Evolutionary conservation across 2,797 vertebrate species (phyloP), one percentile per base, ranked within the genome.

Genomic region (Lutjanus argentimaculatus): DNA sequence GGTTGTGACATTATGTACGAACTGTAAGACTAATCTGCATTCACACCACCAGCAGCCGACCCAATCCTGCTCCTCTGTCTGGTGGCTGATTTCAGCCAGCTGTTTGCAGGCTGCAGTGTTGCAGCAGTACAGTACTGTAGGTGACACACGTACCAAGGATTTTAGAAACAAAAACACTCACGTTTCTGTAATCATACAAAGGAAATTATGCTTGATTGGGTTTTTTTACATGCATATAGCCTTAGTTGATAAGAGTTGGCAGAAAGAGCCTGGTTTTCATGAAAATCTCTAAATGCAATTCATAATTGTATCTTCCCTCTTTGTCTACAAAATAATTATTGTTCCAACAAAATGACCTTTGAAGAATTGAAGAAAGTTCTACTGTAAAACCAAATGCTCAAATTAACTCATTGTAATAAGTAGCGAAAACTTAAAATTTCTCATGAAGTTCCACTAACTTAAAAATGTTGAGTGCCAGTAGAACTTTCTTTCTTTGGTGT

Each of bases 11-110:
- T 83, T 81, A 77, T 76, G 81, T 59, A 72, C 79, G 45, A 82
- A 88, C 64, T 82, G 75, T 67, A 76, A 75, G 0, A 83, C 80
- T 92, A 90, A 92, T 91, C 89, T 89, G 78, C 84, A 77, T 86
- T 91, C 81, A 73, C 77, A 85, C 82, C 76, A 67, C 46, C 73
- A 58, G 51, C 49, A 59, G 51, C 85, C 12, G 56, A 85, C 79
- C 82, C 63, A 68, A 49, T 80, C 69, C 71, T 66, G 70, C 68
- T 75, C 72, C 67, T 80, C 66, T 59, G 69, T 83, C 72, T 83
- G 76, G 77, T 42, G 79, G 57, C 68, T 72, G 70, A 85, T 80
- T 79, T 77, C 76, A 61, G 14, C 67, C 72, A 86, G 84, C 88
- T 87, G 85, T 71, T 84, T 68, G 62, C 61, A 67, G 64, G 73